Percentiles rank a stretch among this genome's conserved stretches.
Conservation (phyloP, 2,113 vertebrate species). For the Orientallactaga bullata region DNA sequence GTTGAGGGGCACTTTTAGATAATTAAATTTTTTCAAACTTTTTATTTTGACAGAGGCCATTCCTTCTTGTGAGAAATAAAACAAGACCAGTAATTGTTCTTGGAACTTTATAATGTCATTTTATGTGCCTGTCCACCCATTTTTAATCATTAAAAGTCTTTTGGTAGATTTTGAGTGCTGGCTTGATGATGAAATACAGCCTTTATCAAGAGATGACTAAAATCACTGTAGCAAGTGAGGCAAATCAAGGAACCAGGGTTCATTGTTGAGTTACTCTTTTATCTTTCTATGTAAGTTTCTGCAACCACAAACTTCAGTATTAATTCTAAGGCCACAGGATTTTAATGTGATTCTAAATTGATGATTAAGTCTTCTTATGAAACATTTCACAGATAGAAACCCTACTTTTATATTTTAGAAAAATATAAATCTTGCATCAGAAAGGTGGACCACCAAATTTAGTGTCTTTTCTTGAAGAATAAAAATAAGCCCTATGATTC, state of each 20-base stretch:
- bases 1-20: not conserved
- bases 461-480: not conserved
- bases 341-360: not conserved
- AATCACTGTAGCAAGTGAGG: not conserved
- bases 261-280: not conserved
- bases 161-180: not conserved
- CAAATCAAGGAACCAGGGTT: conserved; percentile 7
- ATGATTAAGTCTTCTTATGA: not conserved
- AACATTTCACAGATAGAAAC: not conserved
- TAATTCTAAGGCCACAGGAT: not conserved
- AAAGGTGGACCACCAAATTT: not conserved
- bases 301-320: conserved; percentile 4
- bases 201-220: not conserved
- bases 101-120: not conserved
- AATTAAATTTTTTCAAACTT: conserved; percentile 14
- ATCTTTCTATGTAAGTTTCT: not conserved
- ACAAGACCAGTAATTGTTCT: not conserved
- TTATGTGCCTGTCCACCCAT: not conserved
- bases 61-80: conserved; percentile 27
- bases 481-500: not conserved
- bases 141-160: not conserved
- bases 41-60: conserved; percentile 25
- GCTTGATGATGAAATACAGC: not conserved
- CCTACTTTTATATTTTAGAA: not conserved
- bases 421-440: conserved; percentile 1